Base-by-base conservation (phyloP, 2,888 invertebrate genomes). In the Andrena haemorrhoa region DNA sequence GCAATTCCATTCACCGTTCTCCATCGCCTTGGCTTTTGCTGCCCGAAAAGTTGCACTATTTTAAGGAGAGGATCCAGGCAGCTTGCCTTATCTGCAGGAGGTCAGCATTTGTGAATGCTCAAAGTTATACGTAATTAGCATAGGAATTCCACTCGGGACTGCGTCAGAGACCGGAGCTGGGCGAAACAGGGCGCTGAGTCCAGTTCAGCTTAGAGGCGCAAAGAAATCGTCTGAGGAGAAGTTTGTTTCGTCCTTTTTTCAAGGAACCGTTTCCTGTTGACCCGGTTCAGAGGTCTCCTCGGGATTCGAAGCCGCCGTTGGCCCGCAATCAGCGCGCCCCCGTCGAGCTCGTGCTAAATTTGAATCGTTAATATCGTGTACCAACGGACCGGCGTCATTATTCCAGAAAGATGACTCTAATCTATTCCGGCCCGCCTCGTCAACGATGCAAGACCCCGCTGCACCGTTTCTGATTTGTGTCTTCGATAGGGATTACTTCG, bases 361-460 rank as follows among this genome's bases (percentile, higher is more conserved):
- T 68, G 86, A 86, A 86, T 86, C 86, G 85, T 86, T 86, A 86
- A 86, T 86, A 85, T 81, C 85, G 80, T 75, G 80, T 82, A 79
- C 76, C 80, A 72, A 78, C 85, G 53, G 58, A 49, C 60, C 84
- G 77, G 71, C 86, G 86, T 83, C 86, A 76, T 86, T 86, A 86
- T 86, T 86, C 86, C 86, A 85, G 83, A 85, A 86, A 86, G 83
- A 86, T 86, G 86, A 86, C 60, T 78, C 86, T 86, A 82, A 86
- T 86, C 80, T 83, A 75, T 86, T 77, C 83, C 61, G 49, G 64
- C 41, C 41, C 53, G 53, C 69, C 76, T 85, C 77, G 86, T 82
- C 79, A 82, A 77, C 68, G 63, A 56, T 31, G 58, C 77, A 66
- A 56, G 58, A 31, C 69, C 33, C 56, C 4, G 31, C 6, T 72